phyloP scores from a whole-genome alignment of 2,888 invertebrate genomes.

The Eulithis testata region DNA sequence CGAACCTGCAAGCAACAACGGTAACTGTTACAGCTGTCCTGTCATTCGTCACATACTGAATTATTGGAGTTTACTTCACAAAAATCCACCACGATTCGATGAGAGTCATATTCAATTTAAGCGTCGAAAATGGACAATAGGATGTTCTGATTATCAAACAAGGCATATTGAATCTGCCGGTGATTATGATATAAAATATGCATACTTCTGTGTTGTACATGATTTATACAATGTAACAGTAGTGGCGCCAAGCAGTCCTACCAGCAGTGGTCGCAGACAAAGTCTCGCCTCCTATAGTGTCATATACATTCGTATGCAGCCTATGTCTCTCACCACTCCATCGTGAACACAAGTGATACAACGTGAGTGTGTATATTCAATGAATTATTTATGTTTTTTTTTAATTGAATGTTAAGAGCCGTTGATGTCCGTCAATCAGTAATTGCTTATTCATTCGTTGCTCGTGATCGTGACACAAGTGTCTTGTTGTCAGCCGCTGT shows the following conservation, averaged over 20 bases:
- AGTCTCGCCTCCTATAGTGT: slow-evolving; percentile 51
- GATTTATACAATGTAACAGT: slow-evolving; percentile 31
- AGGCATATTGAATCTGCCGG: not conserved
- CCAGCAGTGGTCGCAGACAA: slow-evolving; percentile 40
- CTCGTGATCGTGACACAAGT: slow-evolving; percentile 50
- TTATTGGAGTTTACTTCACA: slow-evolving; percentile 34
- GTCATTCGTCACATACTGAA: slow-evolving; percentile 45
- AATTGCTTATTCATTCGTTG: slow-evolving; percentile 54
- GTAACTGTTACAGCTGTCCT: slow-evolving; percentile 46
- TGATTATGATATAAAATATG: not conserved
- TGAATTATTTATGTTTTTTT: slow-evolving; percentile 69
- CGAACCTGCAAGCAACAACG: slow-evolving; percentile 50
- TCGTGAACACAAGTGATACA: slow-evolving; percentile 66
- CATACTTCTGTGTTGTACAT: not conserved
- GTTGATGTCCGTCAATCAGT: slow-evolving; percentile 51
- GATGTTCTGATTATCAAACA: not conserved
- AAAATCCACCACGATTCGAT: slow-evolving; percentile 3
- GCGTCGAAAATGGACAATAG: slow-evolving; percentile 26
- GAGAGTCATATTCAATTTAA: not conserved
- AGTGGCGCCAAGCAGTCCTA: slow-evolving; percentile 69
- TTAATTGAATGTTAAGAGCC: slow-evolving; percentile 63
- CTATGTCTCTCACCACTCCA: slow-evolving; percentile 54
- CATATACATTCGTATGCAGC: slow-evolving; percentile 68
- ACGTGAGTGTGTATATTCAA: slow-evolving; percentile 48
- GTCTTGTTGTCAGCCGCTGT: slow-evolving; percentile 40